Percentiles rank a stretch among this genome's conserved stretches.
Evolutionary conservation across 2,888 invertebrate genomes (phyloP).

Genomic region (Rhagonycha lutea): DNA sequence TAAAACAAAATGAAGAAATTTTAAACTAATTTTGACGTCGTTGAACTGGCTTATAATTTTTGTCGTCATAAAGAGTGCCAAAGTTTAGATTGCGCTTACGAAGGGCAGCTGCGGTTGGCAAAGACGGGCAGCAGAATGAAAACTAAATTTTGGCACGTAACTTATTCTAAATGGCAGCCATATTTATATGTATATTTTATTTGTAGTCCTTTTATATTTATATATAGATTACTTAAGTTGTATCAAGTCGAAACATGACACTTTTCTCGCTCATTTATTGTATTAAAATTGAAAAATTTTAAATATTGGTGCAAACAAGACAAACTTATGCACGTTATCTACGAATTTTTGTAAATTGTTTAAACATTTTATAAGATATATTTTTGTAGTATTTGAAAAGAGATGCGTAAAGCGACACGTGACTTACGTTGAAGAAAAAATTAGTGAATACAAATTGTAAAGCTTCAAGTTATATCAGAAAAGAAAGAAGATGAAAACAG

Average conservation of each 20-base stretch:
- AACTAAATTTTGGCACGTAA: conserved; percentile 18
- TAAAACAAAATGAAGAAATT: background rate
- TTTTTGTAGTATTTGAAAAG: conserved; percentile 49
- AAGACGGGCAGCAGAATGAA: conserved; percentile 37
- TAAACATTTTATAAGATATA: conserved; percentile 50
- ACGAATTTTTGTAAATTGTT: conserved; percentile 50
- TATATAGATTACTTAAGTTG: conserved; percentile 26
- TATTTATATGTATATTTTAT: conserved; percentile 26
- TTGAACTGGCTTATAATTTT: background rate
- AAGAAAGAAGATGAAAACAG: conserved; percentile 28
- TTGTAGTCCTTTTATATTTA: conserved; percentile 30
- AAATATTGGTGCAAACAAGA: conserved; percentile 46
- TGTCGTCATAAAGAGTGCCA: background rate
- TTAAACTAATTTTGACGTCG: background rate
- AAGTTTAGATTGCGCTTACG: background rate
- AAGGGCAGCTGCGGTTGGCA: background rate
- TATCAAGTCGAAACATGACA: conserved; percentile 11
- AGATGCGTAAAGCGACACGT: conserved; percentile 35
- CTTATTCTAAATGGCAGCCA: conserved; percentile 30
- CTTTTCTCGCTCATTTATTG: conserved; percentile 18
- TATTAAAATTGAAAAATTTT: conserved; percentile 35
- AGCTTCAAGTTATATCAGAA: conserved; percentile 52
- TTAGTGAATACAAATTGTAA: conserved; percentile 49
- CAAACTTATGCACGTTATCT: conserved; percentile 39
- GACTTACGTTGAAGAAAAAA: conserved; percentile 38